phyloP scores from a whole-genome alignment of 2,888 invertebrate genomes.

The Dynastes grantii region DNA sequence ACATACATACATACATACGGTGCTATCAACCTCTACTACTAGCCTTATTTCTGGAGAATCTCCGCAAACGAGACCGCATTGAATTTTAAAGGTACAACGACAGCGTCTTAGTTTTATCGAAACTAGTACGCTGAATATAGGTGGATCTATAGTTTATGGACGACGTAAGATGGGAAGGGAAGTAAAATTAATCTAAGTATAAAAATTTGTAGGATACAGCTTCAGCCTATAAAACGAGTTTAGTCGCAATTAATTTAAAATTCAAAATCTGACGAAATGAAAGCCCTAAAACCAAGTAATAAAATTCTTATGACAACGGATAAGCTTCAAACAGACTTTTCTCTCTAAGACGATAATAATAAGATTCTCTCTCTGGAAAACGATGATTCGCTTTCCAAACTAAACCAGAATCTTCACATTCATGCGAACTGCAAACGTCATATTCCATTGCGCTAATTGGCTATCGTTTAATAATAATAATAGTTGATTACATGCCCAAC shows the following conservation, averaged over 20 bases:
- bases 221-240: background rate
- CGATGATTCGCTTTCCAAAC: too few relatives aligned
- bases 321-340: too few relatives aligned
- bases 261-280: background rate
- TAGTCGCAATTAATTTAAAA: background rate
- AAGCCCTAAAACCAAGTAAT: background rate
- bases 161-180: background rate
- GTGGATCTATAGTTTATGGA: conserved; percentile 16
- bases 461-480: too few relatives aligned
- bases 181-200: background rate
- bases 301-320: too few relatives aligned
- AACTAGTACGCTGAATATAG: conserved; percentile 6
- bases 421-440: too few relatives aligned
- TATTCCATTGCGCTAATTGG: too few relatives aligned
- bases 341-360: too few relatives aligned
- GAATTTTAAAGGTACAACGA: conserved; percentile 28
- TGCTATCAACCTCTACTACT: background rate
- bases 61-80: conserved; percentile 16
- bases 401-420: too few relatives aligned
- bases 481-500: too few relatives aligned
- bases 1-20: conserved; percentile 4
- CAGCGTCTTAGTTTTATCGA: conserved; percentile 32
- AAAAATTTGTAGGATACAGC: background rate
- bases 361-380: too few relatives aligned
- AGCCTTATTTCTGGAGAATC: background rate